Evolutionary conservation across 2,888 invertebrate species (phyloP).

Genomic region (Phortica magna): DNA sequence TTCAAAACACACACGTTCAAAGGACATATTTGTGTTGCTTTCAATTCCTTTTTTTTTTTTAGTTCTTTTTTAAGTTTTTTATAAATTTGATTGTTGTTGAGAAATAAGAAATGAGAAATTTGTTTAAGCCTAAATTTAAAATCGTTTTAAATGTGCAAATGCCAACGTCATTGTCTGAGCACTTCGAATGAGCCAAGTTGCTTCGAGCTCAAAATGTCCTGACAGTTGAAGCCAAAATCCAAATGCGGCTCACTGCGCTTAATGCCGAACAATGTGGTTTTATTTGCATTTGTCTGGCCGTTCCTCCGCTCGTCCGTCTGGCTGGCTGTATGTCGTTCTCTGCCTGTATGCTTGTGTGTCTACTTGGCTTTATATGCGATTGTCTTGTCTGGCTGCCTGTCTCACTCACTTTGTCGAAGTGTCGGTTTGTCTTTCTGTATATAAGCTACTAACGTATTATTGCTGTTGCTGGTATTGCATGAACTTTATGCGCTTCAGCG

Average conservation of each 20-base stretch:
- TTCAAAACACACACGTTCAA: conserved; percentile 56
- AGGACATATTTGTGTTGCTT: neutral
- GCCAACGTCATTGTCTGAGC: conserved; percentile 5
- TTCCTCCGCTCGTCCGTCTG: neutral
- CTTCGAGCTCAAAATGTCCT: neutral
- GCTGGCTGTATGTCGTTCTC: conserved; percentile 45
- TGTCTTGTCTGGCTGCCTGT: conserved; percentile 49
- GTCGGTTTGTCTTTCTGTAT: conserved; percentile 31
- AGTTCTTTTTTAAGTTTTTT: conserved; percentile 1
- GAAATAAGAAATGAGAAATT: neutral
- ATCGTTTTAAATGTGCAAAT: neutral
- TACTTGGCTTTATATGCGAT: conserved; percentile 46
- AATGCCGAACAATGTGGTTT: conserved; percentile 15
- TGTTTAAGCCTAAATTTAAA: neutral
- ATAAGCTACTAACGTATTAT: neutral
- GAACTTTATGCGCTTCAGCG: conserved; percentile 61
- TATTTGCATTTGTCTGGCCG: conserved; percentile 29
- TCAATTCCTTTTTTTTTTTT: neutral
- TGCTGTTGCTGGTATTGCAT: conserved; percentile 61
- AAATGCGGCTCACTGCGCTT: conserved; percentile 11
- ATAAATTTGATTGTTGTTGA: neutral
- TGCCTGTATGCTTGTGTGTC: conserved; percentile 56
- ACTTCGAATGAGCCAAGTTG: neutral
- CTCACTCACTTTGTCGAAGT: conserved; percentile 54
- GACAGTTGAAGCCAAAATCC: conserved; percentile 21